These are phyloP conservation scores for Rotaria sp. DNA, from an alignment of 2,888 invertebrate genomes.

Conservation along the genomic window DNA sequence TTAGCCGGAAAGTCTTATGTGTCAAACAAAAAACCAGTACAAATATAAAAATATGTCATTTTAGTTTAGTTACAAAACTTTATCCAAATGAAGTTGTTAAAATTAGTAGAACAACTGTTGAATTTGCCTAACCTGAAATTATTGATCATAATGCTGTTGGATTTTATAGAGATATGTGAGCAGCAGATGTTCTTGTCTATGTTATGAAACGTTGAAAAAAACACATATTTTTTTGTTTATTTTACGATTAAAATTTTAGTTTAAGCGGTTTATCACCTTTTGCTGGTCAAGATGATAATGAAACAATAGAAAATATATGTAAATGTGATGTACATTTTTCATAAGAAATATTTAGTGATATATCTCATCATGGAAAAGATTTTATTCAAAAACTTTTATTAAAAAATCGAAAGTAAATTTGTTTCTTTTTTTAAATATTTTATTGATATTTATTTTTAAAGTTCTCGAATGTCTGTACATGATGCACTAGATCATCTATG, in stretches of 20 bases:
- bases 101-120: slow-evolving; percentile 96
- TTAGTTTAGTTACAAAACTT: slow-evolving; percentile 92
- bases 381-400: slow-evolving; percentile 85
- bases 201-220: slow-evolving; percentile 72
- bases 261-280: slow-evolving; percentile 95
- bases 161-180: slow-evolving; percentile 99
- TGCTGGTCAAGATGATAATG: slow-evolving; percentile 94
- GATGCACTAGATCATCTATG: slow-evolving; percentile 90
- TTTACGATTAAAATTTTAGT: slow-evolving; percentile 61
- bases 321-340: slow-evolving; percentile 99
- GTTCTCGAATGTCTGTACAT: slow-evolving; percentile 93
- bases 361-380: slow-evolving; percentile 93
- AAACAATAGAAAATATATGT: slow-evolving; percentile 93
- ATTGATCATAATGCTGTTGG: slow-evolving; percentile 96
- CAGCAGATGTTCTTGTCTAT: slow-evolving; percentile 93
- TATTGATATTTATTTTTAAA: slow-evolving; percentile 53
- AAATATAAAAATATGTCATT: slow-evolving; percentile 95
- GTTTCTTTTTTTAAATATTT: neutral
- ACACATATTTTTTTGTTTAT: neutral
- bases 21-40: slow-evolving; percentile 87
- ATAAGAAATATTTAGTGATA: slow-evolving; percentile 80
- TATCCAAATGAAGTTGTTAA: slow-evolving; percentile 97
- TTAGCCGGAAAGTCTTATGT: slow-evolving; percentile 94
- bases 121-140: slow-evolving; percentile 98
- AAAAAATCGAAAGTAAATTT: slow-evolving; percentile 72